Conservation (phyloP, 1,140 invertebrate genomes). For the Drosophila arawakana region DNA sequence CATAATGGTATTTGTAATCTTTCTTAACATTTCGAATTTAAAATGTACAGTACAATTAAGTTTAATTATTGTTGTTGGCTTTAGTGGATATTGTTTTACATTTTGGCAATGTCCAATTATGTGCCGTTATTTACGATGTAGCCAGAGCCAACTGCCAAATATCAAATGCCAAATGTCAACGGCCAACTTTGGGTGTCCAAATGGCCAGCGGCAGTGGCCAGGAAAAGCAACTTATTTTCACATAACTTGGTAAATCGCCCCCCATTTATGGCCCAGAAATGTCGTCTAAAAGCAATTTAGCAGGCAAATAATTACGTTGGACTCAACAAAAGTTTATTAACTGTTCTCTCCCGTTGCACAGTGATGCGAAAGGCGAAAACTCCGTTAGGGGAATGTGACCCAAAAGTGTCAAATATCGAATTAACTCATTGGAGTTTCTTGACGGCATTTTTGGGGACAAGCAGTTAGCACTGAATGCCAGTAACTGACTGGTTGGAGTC, state of each 20-base stretch:
- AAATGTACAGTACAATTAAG: slow-evolving; percentile 74
- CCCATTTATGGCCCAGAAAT: slow-evolving; percentile 66
- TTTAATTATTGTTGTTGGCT: slow-evolving; percentile 78
- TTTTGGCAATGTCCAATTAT: slow-evolving; percentile 62
- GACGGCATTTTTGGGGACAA: not conserved
- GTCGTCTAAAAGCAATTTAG: slow-evolving; percentile 75
- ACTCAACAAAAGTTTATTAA: slow-evolving; percentile 73
- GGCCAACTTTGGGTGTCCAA: slow-evolving; percentile 34
- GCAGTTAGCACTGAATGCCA: not conserved
- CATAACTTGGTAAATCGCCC: slow-evolving; percentile 75
- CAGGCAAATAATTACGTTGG: slow-evolving; percentile 75
- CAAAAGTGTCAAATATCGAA: slow-evolving; percentile 82
- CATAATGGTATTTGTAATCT: slow-evolving; percentile 9
- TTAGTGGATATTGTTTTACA: slow-evolving; percentile 39
- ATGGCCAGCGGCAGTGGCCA: slow-evolving; percentile 26
- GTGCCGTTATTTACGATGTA: slow-evolving; percentile 63
- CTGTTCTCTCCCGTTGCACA: slow-evolving; percentile 39
- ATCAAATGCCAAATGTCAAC: slow-evolving; percentile 39
- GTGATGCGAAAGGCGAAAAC: slow-evolving; percentile 13
- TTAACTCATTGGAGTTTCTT: slow-evolving; percentile 72
- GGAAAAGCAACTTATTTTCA: slow-evolving; percentile 73
- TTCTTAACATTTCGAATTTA: slow-evolving; percentile 57
- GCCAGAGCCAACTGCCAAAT: slow-evolving; percentile 19
- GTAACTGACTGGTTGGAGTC: slow-evolving; percentile 5
- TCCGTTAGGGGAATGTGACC: slow-evolving; percentile 58